Evolutionary conservation across 1,140 invertebrate species (phyloP), one percentile per base, ranked within the genome.

Genomic region (Cotesia typhae): DNA sequence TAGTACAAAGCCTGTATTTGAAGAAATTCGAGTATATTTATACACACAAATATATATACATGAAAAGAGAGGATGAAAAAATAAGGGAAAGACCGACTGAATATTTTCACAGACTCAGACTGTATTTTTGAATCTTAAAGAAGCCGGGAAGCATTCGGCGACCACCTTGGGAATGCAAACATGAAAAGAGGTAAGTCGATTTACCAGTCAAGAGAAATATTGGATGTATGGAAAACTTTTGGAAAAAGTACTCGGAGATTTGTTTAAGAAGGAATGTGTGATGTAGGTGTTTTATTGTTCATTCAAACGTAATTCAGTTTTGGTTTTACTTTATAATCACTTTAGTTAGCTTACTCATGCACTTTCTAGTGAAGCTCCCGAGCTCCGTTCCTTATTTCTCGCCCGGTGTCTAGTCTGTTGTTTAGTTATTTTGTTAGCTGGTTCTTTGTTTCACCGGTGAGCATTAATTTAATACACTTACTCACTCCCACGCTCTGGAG

Each of bases 161-260:
- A 28, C 63, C 28, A 51, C 68, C 37, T 20, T 70, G 20, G 51
- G 35, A 72, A 72, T 72, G 70, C 63, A 67, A 72, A 71, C 53
- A 71, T 66, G 52, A 67, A 72, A 47, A 60, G 52, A 72, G 47
- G 20, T 47, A 72, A 72, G 63, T 67, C 64, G 64, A 72, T 67
- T 72, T 53, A n/a, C 63, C 41, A 47, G 38, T 53, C 63, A 47
- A 52, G 63, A 64, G 41, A 65, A 47, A 59, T 59, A 59, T 59
- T 59, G 57, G 20, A 47, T 47, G 17, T 59, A 59, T 59, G 57
- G 57, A 59, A 59, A 59, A 28, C 57, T 59, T 20, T 6, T 9
- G 5, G 53, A 59, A 69, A 41, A 71, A 65, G 61, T 57, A 61
- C 28, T 57, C 38, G 41, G 70, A 71, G 70, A 52, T 64, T 65